Evolutionary conservation across 2,797 vertebrate species (phyloP).

Genomic region (Xenentodon cancila): DNA sequence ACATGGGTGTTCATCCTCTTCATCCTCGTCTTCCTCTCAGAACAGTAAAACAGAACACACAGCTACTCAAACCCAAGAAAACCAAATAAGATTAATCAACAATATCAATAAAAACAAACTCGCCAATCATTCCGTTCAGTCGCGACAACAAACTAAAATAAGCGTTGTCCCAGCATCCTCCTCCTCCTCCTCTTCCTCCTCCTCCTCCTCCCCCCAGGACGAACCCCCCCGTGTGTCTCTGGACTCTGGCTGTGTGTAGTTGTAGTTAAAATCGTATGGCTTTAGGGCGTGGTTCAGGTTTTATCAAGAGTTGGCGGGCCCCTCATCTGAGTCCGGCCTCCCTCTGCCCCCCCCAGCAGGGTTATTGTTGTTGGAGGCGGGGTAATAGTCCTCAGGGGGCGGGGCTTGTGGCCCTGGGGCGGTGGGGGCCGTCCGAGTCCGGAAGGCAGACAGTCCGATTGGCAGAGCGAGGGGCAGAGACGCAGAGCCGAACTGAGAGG

Average conservation of each 20-base stretch:
- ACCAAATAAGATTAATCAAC: slow-evolving; percentile 81
- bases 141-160: slow-evolving; percentile 73
- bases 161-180: slow-evolving; percentile 72
- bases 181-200: slow-evolving; percentile 73
- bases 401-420: slow-evolving; percentile 80
- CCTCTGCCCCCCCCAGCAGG: slow-evolving; percentile 80
- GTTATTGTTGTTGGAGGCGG: slow-evolving; percentile 89
- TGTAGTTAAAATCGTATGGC: slow-evolving; percentile 87
- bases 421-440: slow-evolving; percentile 91
- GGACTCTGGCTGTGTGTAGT: slow-evolving; percentile 77
- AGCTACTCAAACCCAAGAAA: slow-evolving; percentile 84
- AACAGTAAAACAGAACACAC: slow-evolving; percentile 79
- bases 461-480: slow-evolving; percentile 91
- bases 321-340: slow-evolving; percentile 88
- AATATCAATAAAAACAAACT: slow-evolving; percentile 83
- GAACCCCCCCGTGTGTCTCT: slow-evolving; percentile 82
- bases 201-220: slow-evolving; percentile 75
- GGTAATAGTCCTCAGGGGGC: slow-evolving; percentile 87
- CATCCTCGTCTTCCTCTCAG: slow-evolving; percentile 72
- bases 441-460: slow-evolving; percentile 92
- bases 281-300: slow-evolving; percentile 88
- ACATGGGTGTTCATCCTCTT: slow-evolving; percentile 36
- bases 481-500: slow-evolving; percentile 89
- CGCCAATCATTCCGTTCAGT: slow-evolving; percentile 78
- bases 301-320: slow-evolving; percentile 96